Base-by-base conservation (phyloP, 2,797 vertebrate species). In the Sardinella longiceps region DNA sequence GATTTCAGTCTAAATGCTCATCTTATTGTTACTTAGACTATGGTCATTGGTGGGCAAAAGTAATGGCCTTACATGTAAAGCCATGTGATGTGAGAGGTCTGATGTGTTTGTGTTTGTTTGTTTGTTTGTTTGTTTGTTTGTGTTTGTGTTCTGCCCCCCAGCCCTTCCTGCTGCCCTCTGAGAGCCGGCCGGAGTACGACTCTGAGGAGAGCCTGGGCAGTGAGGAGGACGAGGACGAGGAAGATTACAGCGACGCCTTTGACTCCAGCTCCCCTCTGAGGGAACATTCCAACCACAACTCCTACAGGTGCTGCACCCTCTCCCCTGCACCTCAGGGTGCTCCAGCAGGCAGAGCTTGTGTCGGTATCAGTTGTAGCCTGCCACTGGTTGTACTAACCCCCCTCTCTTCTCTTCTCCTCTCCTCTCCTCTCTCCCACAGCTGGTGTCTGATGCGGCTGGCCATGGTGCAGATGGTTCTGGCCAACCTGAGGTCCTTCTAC, bases 381-480 rank as follows among this genome's bases (percentile, higher is more conserved):
- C 9, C 23, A 10, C 7, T 60, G 56, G n/a, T 7, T 25, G 56
- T 60, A n/a, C 9, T 60, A 15, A n/a, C 15, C n/a, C 12, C 11
- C 20, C 50, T 81, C 48, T 74, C 7, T 25, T 66, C 58, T 84
- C n/a, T n/a, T n/a, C n/a, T n/a, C n/a, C n/a, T n/a, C n/a, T n/a
- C n/a, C n/a, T n/a, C n/a, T n/a, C n/a, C n/a, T n/a, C n/a, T n/a
- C n/a, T n/a, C n/a, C 88, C 88, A 82, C 92, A 99, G 98, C 93
- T 99, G 98, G 98, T 99, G 97, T 92, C 94, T 99, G 92, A 99
- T 99, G 97, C 96, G 98, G 80, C 92, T 99, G 92, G 94, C 97
- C 58, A 98, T 99, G 98, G 98, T 99, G 89, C 98, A 99, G 86
- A 93, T 98, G 93, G 97, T 99, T 85, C 94, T 99, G 91, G 94